These are phyloP conservation scores for Rhinichthys klamathensis DNA, from an alignment of 2,113 vertebrate genomes.

Conservation along the genomic window DNA sequence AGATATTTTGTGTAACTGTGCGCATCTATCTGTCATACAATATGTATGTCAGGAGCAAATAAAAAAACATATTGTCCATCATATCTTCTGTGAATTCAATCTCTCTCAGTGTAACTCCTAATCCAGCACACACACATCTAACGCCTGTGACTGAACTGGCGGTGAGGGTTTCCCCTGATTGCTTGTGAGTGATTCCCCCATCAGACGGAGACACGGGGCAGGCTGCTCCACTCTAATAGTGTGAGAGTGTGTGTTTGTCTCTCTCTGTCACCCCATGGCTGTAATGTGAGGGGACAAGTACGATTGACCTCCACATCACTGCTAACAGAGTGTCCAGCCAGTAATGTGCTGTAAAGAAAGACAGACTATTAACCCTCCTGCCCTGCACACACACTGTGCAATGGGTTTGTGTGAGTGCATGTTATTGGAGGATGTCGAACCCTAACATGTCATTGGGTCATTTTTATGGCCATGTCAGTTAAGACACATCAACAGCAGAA, in stretches of 20 bases:
- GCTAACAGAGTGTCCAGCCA: constrained; percentile 61
- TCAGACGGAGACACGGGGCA: constrained; percentile 35
- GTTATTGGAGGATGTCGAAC: constrained; percentile 37
- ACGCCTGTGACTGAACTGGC: constrained; percentile 6
- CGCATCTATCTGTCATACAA: not conserved
- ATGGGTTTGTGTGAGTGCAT: constrained; percentile 30
- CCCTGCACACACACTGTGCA: constrained; percentile 36
- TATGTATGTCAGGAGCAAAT: not conserved
- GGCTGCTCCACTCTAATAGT: constrained; percentile 47
- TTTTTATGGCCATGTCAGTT: constrained; percentile 52
- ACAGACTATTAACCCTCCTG: constrained; percentile 60
- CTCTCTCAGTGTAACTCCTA: not conserved
- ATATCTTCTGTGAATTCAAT: not conserved
- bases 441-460: constrained; percentile 44
- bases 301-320: constrained; percentile 55
- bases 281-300: constrained; percentile 59
- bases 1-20: not conserved
- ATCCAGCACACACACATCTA: constrained; percentile 7
- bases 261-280: constrained; percentile 49
- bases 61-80: not conserved
- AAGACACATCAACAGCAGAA: constrained; percentile 18
- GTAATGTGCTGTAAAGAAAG: constrained; percentile 61
- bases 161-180: constrained; percentile 50
- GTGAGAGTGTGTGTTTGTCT: constrained; percentile 54
- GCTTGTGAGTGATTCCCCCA: constrained; percentile 55